phyloP scores from a whole-genome alignment of 2,888 invertebrate genomes.

The Drosophila eohydei region DNA sequence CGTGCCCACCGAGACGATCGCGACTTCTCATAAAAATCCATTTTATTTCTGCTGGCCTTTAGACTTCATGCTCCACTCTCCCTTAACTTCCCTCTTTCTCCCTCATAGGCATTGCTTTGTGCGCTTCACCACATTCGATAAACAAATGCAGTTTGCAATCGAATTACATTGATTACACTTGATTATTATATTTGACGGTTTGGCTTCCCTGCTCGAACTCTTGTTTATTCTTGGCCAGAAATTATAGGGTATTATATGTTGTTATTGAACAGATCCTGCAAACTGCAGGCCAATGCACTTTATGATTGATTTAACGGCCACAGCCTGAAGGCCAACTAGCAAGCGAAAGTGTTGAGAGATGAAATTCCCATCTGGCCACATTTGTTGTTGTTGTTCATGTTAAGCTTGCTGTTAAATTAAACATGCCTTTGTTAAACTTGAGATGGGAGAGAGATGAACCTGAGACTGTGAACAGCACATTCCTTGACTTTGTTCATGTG shows the following conservation, averaged over 20 bases:
- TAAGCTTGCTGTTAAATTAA: not conserved
- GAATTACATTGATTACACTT: conserved; percentile 75
- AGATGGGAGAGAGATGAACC: not conserved
- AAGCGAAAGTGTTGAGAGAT: conserved; percentile 54
- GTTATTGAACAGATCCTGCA: conserved; percentile 26
- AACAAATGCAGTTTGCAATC: conserved; percentile 70
- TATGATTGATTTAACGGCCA: conserved; percentile 46
- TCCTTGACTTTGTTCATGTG: not conserved
- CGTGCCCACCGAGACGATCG: conserved; percentile 66
- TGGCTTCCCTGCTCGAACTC: conserved; percentile 8
- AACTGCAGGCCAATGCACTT: conserved; percentile 55
- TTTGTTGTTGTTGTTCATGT: conserved; percentile 19
- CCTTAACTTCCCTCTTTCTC: too few species aligned
- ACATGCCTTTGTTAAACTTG: conserved; percentile 3
- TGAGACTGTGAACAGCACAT: not conserved
- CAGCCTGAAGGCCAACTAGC: conserved; percentile 43
- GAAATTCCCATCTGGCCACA: conserved; percentile 45
- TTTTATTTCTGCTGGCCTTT: conserved; percentile 54
- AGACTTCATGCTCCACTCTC: conserved; percentile 11
- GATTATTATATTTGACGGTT: conserved; percentile 67
- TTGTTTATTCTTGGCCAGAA: conserved; percentile 68
- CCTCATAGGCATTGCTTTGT: conserved; percentile 12
- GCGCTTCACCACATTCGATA: conserved; percentile 49
- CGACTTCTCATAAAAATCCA: conserved; percentile 64
- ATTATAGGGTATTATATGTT: conserved; percentile 42